These are phyloP conservation scores for Cyclopterus lumpus DNA, from an alignment of 2,797 vertebrate genomes.

Conservation along the genomic window DNA sequence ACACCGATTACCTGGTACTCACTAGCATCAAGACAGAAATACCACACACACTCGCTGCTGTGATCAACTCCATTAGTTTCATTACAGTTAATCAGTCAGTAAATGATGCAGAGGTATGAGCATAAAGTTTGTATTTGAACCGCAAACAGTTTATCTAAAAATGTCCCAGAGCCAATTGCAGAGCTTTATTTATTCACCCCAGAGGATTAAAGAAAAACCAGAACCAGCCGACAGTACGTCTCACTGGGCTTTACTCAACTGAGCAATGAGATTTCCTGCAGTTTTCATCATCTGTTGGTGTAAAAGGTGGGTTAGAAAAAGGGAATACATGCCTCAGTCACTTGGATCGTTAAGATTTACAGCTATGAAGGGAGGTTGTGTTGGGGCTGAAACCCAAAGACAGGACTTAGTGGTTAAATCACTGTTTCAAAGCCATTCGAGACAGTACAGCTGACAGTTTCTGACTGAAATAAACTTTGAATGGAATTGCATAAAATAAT, in stretches of 20 bases:
- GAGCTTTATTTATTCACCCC: conserved; percentile 3
- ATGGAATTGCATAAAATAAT: not conserved
- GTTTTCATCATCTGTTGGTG: not conserved
- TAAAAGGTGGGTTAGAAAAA: not conserved
- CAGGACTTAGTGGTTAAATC: not conserved
- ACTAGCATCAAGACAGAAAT: not conserved
- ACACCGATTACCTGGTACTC: not conserved
- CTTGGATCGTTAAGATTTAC: not conserved
- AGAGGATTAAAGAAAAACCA: conserved; percentile 1
- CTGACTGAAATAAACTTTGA: not conserved
- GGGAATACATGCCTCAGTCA: not conserved
- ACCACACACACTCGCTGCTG: not conserved
- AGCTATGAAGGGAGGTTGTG: not conserved
- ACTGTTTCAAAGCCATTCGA: not conserved
- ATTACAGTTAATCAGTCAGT: not conserved
- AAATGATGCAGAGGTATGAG: not conserved
- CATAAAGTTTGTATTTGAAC: not conserved
- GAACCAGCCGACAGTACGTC: not conserved
- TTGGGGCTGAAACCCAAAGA: not conserved
- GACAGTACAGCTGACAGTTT: not conserved
- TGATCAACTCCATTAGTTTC: not conserved
- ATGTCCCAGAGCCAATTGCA: not conserved
- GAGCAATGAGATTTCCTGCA: not conserved
- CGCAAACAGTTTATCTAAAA: not conserved
- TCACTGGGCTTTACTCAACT: not conserved